Evolutionary conservation across 2,888 invertebrate species (phyloP).

Genomic region (Drosophila setosimentum): DNA sequence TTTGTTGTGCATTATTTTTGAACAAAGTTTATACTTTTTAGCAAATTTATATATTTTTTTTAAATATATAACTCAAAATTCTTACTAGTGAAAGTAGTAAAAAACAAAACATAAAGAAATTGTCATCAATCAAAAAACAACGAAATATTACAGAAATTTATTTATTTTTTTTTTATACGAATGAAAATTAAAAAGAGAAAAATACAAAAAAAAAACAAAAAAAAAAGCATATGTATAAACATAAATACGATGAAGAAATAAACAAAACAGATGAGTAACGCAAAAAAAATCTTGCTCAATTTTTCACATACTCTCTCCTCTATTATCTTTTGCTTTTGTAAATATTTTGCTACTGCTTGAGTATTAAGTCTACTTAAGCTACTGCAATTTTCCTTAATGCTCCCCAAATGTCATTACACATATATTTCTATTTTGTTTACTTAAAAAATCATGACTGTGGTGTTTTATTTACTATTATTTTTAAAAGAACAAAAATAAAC

Average conservation of each 20-base stretch:
- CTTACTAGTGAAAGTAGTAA: slow-evolving; percentile 40
- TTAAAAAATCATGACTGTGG: slow-evolving; percentile 81
- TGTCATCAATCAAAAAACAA: slow-evolving; percentile 41
- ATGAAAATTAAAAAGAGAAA: slow-evolving; percentile 35
- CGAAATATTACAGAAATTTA: slow-evolving; percentile 49
- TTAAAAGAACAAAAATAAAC: slow-evolving; percentile 44
- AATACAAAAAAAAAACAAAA: slow-evolving; percentile 9
- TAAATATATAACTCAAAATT: slow-evolving; percentile 38
- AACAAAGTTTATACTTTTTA: slow-evolving; percentile 46
- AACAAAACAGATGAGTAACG: slow-evolving; percentile 18
- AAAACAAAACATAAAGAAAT: slow-evolving; percentile 28
- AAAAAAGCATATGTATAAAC: slow-evolving; percentile 3
- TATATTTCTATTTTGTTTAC: slow-evolving; percentile 44
- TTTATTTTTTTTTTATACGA: slow-evolving; percentile 68
- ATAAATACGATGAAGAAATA: slow-evolving; percentile 16
- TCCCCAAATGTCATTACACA: slow-evolving; percentile 22
- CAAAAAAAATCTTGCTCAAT: slow-evolving; percentile 8
- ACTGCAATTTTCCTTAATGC: slow-evolving; percentile 36
- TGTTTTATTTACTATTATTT: slow-evolving; percentile 82
- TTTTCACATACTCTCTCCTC: not conserved
- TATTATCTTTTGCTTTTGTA: slow-evolving; percentile 60
- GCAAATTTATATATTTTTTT: slow-evolving; percentile 56
- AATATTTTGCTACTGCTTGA: slow-evolving; percentile 62
- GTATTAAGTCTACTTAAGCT: slow-evolving; percentile 20
- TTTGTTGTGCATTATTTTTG: slow-evolving; percentile 40